Conservation (phyloP, 1,140 invertebrate species). For the Chrysomallon squamiferum region DNA sequence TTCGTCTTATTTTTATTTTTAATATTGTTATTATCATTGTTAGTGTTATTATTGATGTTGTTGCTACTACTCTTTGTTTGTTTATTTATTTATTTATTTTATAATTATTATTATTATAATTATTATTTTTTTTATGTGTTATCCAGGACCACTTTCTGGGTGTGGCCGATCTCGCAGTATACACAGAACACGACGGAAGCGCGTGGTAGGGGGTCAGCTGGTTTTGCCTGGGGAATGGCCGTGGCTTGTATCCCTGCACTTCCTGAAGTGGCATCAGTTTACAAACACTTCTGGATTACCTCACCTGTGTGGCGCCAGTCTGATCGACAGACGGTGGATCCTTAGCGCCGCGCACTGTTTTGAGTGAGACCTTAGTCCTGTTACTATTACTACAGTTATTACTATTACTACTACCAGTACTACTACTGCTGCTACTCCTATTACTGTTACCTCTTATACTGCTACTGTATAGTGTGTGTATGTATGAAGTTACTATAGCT, state of each 20-base stretch:
- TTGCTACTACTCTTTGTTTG: too few species aligned
- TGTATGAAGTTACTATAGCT: not conserved
- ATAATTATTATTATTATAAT: too few species aligned
- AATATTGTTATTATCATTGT: too few species aligned
- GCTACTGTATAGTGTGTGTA: too few species aligned
- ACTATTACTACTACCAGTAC: too few species aligned
- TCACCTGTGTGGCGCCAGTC: constrained; percentile 61
- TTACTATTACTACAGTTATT: not conserved
- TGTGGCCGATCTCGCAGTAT: constrained; percentile 18
- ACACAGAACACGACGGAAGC: constrained; percentile 20
- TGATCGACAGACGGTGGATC: constrained; percentile 60
- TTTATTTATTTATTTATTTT: too few species aligned
- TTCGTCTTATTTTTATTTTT: too few species aligned
- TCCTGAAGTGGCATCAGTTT: constrained; percentile 18
- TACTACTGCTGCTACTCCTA: too few species aligned
- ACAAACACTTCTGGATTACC: constrained; percentile 22
- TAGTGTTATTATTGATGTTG: too few species aligned
- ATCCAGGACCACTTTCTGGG: constrained; percentile 9
- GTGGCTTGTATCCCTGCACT: constrained; percentile 47
- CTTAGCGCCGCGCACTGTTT: constrained; percentile 64
- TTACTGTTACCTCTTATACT: not conserved
- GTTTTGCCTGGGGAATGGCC: constrained; percentile 43
- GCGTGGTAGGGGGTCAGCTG: constrained; percentile 41
- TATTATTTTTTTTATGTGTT: too few species aligned
- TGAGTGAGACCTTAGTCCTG: constrained; percentile 39